These are phyloP conservation scores for Sebastolobus alascanus DNA, from an alignment of 2,797 vertebrate species.

Conservation along the genomic window DNA sequence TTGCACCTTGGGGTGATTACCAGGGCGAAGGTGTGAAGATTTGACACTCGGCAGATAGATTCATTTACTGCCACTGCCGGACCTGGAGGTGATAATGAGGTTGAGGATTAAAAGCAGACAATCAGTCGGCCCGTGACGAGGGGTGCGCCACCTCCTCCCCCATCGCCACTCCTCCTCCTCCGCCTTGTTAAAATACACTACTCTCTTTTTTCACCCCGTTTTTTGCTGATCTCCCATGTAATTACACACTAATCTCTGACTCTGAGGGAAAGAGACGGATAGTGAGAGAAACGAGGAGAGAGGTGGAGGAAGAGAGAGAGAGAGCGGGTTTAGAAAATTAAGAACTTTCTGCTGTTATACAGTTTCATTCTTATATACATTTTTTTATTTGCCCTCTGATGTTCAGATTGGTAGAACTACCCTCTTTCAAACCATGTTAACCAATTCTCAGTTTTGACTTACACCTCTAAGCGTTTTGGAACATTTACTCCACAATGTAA, in stretches of 20 bases:
- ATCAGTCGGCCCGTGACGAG: slow-evolving; percentile 89
- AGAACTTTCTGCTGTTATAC: background rate
- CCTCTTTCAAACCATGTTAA: background rate
- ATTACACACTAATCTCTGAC: slow-evolving; percentile 85
- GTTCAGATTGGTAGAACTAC: background rate
- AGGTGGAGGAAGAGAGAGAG: background rate
- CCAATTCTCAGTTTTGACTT: background rate
- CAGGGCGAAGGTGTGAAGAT: slow-evolving; percentile 95
- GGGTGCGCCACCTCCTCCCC: slow-evolving; percentile 58
- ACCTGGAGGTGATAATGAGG: slow-evolving; percentile 99
- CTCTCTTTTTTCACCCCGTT: slow-evolving; percentile 48
- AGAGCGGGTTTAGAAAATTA: background rate
- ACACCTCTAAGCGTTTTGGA: background rate
- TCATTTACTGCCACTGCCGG: slow-evolving; percentile 96
- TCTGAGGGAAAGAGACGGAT: slow-evolving; percentile 56
- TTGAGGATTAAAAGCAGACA: slow-evolving; percentile 97
- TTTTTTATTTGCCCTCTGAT: background rate
- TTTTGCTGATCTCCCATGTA: slow-evolving; percentile 84
- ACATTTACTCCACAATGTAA: background rate
- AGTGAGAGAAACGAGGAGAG: slow-evolving; percentile 25
- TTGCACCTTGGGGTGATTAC: slow-evolving; percentile 94
- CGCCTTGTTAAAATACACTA: slow-evolving; percentile 88
- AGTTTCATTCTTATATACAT: background rate
- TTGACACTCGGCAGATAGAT: slow-evolving; percentile 95
- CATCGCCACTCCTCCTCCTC: slow-evolving; percentile 51